Evolutionary conservation across 2,113 vertebrate species (phyloP), one percentile per base, ranked within the genome.

Genomic region (Hucho hucho): DNA sequence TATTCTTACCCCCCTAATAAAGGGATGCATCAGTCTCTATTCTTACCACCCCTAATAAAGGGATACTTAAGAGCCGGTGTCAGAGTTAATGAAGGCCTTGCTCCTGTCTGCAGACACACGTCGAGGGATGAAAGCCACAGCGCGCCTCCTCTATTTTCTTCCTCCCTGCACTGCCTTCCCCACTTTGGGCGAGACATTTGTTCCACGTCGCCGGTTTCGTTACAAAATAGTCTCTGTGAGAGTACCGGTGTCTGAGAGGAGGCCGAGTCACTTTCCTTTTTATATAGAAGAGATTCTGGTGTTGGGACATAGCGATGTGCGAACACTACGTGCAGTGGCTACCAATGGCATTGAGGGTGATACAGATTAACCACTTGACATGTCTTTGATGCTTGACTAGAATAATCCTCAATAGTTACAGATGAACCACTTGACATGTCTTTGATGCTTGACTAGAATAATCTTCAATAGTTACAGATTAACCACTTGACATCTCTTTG

Each of bases 1-100:
- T 67, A 67, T 67, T 67, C 65, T 37, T 67, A 37, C 26, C 14
- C 65, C 43, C 4, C 58, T 49, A 73, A 73, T 73, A 32, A 47
- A 32, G 12, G 72, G 61, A 13, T 74, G 49, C 72, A 73, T 74
- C 49, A 65, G 64, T 32, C 64, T 67, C 64, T 67, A 67, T 67
- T 67, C 64, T 32, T 67, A 32, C 25, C 13, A 4, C 64, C 37
- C 9, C 58, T 73, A 73, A 73, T 73, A 28, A 46, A 29, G n/a
- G 72, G 72, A 12, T 65, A 64, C 61, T 64, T 74, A 74, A 66
- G 46, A 49, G 26, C 47, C 14, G 29, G n/a, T 74, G 72, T 74
- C 72, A 53, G 61, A 73, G 63, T 47, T 64, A 74, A 74, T 66
- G 72, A 49, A 46, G 46, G 72, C 43, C 61, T 37, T 47, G n/a